Base-by-base conservation (phyloP, 2,797 vertebrate genomes). In the Enteromius fasciolatus region DNA sequence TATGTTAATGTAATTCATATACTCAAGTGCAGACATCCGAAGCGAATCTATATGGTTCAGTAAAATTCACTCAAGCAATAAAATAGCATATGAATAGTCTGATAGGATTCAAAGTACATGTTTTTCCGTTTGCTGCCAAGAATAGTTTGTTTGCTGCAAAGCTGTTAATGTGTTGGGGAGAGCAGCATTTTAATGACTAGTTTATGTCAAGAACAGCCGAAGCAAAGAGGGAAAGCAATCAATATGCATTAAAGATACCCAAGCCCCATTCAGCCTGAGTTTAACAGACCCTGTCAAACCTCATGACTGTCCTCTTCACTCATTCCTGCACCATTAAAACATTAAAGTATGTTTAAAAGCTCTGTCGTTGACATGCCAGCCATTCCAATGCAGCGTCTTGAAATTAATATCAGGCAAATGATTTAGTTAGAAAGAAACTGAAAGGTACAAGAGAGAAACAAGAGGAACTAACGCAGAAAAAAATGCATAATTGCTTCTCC, bases 261-360 rank as follows among this genome's bases (percentile, higher is more conserved):
- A 83, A 91, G 91, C 87, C 90, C 90, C 90, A 91, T 92, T 86
- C 86, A 90, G 86, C 87, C 89, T 80, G 87, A 87, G 88, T 93
- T 92, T 90, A 92, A 90, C 91, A 89, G 88, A 92, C 86, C 81
- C 85, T 85, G 77, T 87, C 90, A 89, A 89, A 83, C 86, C 89
- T 80, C 82, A 89, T 87, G 83, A 83, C 63, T 89, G 86, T 89
- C 90, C 90, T 91, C 85, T 88, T 72, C 41, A 52, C 59, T 83
- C 78, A 76, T 81, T 78, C 59, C 31, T 33, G 68, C 23, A 88
- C 88, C 87, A 90, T 88, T 88, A 90, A 87, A 90, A 94, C 89
- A 91, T 93, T 92, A 92, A 92, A 92, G 91, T 90, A 92, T 91
- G 92, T 90, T n/a, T 93, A 91, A 92, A 84, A 81, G 89, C 87